Percentiles rank a stretch among this genome's conserved stretches.
Evolutionary conservation across 2,888 invertebrate genomes (phyloP).

Genomic region (Conus canariensis): DNA sequence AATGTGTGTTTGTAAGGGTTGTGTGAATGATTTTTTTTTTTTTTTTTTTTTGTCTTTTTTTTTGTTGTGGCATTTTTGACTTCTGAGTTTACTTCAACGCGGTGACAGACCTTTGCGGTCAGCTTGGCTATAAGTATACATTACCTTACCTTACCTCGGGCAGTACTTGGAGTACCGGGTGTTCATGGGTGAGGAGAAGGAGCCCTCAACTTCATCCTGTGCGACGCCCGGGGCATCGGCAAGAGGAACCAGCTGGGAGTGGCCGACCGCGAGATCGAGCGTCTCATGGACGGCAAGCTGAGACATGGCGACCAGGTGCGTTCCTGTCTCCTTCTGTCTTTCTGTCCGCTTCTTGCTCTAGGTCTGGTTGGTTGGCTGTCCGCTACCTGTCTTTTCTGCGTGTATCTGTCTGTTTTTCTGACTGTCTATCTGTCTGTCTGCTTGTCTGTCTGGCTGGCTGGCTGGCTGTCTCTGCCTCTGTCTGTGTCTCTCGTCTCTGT

Average conservation of each 20-base stretch:
- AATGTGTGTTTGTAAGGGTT: no score
- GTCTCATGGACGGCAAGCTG: slow-evolving; percentile 20
- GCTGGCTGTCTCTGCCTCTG: background rate
- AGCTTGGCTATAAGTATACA: no score
- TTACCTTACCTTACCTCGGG: no score
- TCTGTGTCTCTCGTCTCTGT: background rate
- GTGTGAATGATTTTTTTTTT: no score
- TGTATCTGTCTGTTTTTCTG: background rate
- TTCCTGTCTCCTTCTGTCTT: background rate
- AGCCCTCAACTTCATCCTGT: slow-evolving; percentile 24
- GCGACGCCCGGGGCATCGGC: slow-evolving; percentile 25
- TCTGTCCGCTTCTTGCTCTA: background rate
- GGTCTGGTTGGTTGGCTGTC: no score
- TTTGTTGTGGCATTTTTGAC: no score
- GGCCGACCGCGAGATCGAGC: background rate
- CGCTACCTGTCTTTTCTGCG: background rate
- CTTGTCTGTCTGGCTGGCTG: background rate
- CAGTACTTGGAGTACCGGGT: slow-evolving; percentile 29
- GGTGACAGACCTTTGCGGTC: no score
- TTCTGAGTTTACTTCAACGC: no score
- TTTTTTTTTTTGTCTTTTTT: no score
- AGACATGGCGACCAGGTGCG: background rate
- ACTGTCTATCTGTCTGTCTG: background rate
- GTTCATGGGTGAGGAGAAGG: slow-evolving; percentile 13
- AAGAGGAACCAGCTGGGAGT: background rate